These are phyloP conservation scores for Myotis davidii DNA, from an alignment of 2,113 vertebrate species.

Conservation along the genomic window DNA sequence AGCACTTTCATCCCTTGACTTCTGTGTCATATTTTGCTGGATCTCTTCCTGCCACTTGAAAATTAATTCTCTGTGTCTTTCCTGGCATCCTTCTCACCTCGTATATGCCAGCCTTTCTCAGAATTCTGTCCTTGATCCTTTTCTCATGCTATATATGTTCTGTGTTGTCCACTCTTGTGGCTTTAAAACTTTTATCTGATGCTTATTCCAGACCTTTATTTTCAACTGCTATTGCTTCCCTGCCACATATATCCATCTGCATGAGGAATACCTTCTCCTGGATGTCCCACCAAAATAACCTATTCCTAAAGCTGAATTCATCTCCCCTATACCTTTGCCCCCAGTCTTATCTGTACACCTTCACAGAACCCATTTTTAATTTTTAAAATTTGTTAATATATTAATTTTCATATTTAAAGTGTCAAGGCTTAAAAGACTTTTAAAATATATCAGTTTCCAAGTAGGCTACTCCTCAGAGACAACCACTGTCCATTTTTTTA, in stretches of 20 bases:
- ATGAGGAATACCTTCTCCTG: not conserved
- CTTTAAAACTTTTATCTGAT: conserved; percentile 19
- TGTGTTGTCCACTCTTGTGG: conserved; percentile 2
- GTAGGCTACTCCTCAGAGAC: not conserved
- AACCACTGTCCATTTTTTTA: conserved; percentile 3
- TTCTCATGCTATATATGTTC: not conserved
- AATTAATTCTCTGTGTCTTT: not conserved
- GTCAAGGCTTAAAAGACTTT: not conserved
- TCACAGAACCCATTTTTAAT: conserved; percentile 7
- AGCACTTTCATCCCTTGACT: conserved; percentile 35
- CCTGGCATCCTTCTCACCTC: not conserved
- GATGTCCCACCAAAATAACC: not conserved
- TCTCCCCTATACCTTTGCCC: not conserved
- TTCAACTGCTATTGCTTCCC: not conserved
- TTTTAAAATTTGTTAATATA: not conserved
- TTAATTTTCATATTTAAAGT: conserved; percentile 17
- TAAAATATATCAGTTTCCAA: not conserved
- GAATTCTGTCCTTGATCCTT: conserved; percentile 14
- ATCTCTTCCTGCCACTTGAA: conserved; percentile 44
- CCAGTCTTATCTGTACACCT: not conserved
- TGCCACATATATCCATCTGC: not conserved
- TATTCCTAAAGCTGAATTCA: not conserved
- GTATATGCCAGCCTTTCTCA: not conserved
- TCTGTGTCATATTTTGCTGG: not conserved
- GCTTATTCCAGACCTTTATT: conserved; percentile 20